phyloP scores from a whole-genome alignment of 1,140 invertebrate genomes.

The Elysia chlorotica region DNA sequence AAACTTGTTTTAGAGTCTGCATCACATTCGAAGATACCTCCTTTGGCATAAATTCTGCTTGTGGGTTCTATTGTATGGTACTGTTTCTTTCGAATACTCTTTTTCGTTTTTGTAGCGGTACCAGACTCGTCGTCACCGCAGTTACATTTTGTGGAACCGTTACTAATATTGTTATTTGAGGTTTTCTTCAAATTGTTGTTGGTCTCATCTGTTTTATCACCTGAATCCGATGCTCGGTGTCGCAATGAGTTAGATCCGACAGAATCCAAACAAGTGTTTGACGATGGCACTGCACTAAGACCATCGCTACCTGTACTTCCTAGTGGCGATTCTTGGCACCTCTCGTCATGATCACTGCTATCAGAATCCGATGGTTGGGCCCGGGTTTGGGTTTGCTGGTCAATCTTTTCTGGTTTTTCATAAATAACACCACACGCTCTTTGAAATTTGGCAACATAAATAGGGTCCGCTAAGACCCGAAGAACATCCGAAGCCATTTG shows the following conservation, averaged over 20 bases:
- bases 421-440: constrained; percentile 8
- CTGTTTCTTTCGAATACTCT: not conserved
- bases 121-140: not conserved
- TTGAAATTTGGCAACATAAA: constrained; percentile 11
- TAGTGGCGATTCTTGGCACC: too few species aligned
- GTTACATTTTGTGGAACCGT: not conserved
- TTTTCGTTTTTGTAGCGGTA: not conserved
- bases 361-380: constrained; percentile 7
- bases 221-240: too few species aligned
- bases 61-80: not conserved
- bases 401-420: constrained; percentile 10
- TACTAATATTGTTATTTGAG: constrained; percentile 1
- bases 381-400: constrained; percentile 16
- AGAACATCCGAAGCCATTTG: too few species aligned
- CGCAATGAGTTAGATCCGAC: too few species aligned
- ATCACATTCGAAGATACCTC: not conserved
- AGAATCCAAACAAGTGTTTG: too few species aligned
- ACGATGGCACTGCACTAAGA: too few species aligned
- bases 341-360: too few species aligned
- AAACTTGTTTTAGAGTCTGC: not conserved
- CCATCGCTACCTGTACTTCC: too few species aligned
- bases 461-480: constrained; percentile 12
- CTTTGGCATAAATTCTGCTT: not conserved
- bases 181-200: not conserved
- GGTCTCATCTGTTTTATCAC: too few species aligned